Conservation (phyloP, 2,797 vertebrate genomes). For the Myotis planiceps region DNA sequence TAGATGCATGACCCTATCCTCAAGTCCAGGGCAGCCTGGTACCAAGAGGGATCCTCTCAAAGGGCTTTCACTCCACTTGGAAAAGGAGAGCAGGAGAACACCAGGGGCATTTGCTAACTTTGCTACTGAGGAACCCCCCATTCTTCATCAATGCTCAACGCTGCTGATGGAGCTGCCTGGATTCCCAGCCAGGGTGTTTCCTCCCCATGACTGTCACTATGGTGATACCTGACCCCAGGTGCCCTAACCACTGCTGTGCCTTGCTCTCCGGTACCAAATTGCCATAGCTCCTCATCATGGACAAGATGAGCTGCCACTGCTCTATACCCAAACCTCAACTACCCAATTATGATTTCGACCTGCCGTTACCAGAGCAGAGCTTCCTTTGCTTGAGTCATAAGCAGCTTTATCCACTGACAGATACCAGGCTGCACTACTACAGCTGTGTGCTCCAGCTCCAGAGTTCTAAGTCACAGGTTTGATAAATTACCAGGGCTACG, state of each 20-base stretch:
- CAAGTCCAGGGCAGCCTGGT: background rate
- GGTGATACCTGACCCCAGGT: background rate
- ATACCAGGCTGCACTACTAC: background rate
- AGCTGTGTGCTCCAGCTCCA: background rate
- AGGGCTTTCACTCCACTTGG: background rate
- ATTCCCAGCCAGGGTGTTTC: background rate
- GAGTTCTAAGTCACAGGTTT: background rate
- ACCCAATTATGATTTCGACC: background rate
- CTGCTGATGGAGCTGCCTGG: background rate
- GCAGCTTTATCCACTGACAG: background rate
- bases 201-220: background rate
- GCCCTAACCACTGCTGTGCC: background rate
- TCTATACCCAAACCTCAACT: background rate
- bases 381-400: background rate
- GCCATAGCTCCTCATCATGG: background rate
- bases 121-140: background rate
- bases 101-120: background rate
- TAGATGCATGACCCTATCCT: background rate
- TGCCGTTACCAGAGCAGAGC: background rate
- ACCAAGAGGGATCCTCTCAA: background rate
- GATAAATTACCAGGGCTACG: background rate
- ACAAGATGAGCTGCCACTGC: background rate
- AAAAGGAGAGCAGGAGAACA: background rate
- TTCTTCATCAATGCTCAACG: background rate
- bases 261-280: too few species aligned